phyloP scores from a whole-genome alignment of 1,140 invertebrate genomes.

The Drosophila parvula region DNA sequence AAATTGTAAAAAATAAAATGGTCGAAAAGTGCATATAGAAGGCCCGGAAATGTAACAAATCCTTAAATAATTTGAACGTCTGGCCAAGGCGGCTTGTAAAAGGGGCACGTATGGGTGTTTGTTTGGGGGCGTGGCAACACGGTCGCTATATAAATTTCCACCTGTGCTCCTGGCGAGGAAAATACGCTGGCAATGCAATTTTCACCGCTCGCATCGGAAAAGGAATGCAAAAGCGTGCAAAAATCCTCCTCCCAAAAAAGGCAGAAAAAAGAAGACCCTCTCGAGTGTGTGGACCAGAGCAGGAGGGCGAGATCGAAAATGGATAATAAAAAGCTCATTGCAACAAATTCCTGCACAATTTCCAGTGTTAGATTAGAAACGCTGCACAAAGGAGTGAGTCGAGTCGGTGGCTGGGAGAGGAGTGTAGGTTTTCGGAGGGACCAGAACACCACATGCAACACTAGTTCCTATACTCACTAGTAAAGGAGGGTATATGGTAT shows the following conservation, averaged over 20 bases:
- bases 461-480: background rate
- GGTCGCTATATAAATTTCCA: slow-evolving; percentile 67
- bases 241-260: slow-evolving; percentile 37
- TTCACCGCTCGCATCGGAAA: slow-evolving; percentile 41
- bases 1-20: slow-evolving; percentile 63
- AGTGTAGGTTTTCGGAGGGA: background rate
- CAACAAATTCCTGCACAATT: slow-evolving; percentile 81
- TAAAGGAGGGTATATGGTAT: background rate
- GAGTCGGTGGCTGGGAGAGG: background rate
- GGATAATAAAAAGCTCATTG: slow-evolving; percentile 82
- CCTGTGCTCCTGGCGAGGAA: slow-evolving; percentile 53
- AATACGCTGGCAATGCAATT: slow-evolving; percentile 75
- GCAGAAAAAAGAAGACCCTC: background rate
- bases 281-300: slow-evolving; percentile 20
- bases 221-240: slow-evolving; percentile 77
- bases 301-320: slow-evolving; percentile 55
- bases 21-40: slow-evolving; percentile 43
- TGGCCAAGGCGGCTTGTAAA: slow-evolving; percentile 23
- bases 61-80: slow-evolving; percentile 77
- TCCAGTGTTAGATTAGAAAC: slow-evolving; percentile 79
- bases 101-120: background rate
- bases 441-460: slow-evolving; percentile 51
- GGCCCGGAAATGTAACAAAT: slow-evolving; percentile 69
- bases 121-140: slow-evolving; percentile 40
- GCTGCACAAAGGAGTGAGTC: slow-evolving; percentile 32